Percentiles rank a stretch among this genome's conserved stretches.
Evolutionary conservation across 1,140 invertebrate species (phyloP).

Genomic region (Drosophila pectinifera): DNA sequence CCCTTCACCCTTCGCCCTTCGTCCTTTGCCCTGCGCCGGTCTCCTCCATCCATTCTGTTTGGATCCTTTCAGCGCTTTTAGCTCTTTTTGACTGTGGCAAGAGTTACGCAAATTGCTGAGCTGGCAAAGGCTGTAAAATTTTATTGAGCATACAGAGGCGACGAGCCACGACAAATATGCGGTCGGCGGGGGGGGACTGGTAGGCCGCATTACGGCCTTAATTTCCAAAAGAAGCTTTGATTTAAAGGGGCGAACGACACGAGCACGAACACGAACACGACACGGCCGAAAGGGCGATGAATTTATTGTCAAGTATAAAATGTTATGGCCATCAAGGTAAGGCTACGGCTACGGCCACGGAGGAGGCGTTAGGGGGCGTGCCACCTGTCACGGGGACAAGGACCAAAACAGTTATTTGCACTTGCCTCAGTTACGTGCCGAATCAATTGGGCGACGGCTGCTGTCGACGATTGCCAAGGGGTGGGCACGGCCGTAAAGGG

Average conservation of each 20-base stretch:
- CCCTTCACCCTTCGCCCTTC: not conserved
- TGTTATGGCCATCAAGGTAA: slow-evolving; percentile 60
- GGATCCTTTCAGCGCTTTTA: not conserved
- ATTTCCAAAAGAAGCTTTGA: slow-evolving; percentile 73
- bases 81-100: slow-evolving; percentile 30
- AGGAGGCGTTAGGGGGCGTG: not conserved
- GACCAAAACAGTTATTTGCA: slow-evolving; percentile 81
- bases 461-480: slow-evolving; percentile 1
- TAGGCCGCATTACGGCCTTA: slow-evolving; percentile 60
- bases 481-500: too few relatives aligned
- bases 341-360: not conserved
- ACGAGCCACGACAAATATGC: slow-evolving; percentile 68
- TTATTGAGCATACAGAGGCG: slow-evolving; percentile 72
- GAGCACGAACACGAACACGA: too few relatives aligned
- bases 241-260: slow-evolving; percentile 50
- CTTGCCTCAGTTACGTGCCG: slow-evolving; percentile 76
- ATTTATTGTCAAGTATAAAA: slow-evolving; percentile 81
- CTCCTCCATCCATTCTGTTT: not conserved
- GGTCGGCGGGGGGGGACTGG: slow-evolving; percentile 42
- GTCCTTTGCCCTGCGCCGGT: not conserved
- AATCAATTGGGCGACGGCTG: slow-evolving; percentile 71
- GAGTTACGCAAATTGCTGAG: slow-evolving; percentile 80
- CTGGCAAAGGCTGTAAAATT: slow-evolving; percentile 81
- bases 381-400: slow-evolving; percentile 33
- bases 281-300: slow-evolving; percentile 44